Evolutionary conservation across 2,888 invertebrate species (phyloP).

Genomic region (Agonopterix subpropinquella): DNA sequence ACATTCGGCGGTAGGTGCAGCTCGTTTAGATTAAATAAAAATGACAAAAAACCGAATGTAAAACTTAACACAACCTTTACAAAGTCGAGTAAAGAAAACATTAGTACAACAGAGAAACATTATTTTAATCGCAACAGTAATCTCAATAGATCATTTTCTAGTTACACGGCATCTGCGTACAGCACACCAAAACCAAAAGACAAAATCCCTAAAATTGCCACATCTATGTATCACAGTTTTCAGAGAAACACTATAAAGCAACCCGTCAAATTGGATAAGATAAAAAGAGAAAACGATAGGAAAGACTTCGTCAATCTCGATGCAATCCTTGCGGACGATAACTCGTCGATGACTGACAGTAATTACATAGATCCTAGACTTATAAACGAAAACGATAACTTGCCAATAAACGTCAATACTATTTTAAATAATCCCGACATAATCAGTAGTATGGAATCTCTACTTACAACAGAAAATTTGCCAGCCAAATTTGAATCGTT

Average conservation of each 20-base stretch:
- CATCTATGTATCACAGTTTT: conserved; percentile 67
- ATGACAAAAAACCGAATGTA: conserved; percentile 61
- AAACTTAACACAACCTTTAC: conserved; percentile 66
- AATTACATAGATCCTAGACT: conserved; percentile 76
- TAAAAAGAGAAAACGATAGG: conserved; percentile 54
- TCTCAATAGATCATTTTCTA: conserved; percentile 63
- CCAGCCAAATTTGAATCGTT: conserved; percentile 68
- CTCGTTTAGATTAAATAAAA: conserved; percentile 63
- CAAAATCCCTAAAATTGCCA: conserved; percentile 66
- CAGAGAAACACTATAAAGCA: conserved; percentile 61
- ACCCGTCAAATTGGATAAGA: conserved; percentile 64
- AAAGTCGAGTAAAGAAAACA: conserved; percentile 68
- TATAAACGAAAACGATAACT: conserved; percentile 82
- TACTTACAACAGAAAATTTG: conserved; percentile 66
- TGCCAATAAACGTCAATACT: conserved; percentile 75
- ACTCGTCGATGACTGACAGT: conserved; percentile 67
- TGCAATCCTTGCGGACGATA: conserved; percentile 54
- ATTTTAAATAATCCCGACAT: conserved; percentile 69
- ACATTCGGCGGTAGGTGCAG: conserved; percentile 61
- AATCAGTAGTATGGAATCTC: conserved; percentile 70
- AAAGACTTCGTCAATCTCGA: conserved; percentile 68
- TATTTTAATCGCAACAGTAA: conserved; percentile 56
- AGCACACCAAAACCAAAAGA: conserved; percentile 66
- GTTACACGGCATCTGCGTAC: conserved; percentile 58
- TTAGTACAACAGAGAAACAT: conserved; percentile 50